A percentile compares a stretch with the other conserved stretches of the same genome.
phyloP scores from a whole-genome alignment of 2,113 vertebrate species.

The Phodopus roborovskii region DNA sequence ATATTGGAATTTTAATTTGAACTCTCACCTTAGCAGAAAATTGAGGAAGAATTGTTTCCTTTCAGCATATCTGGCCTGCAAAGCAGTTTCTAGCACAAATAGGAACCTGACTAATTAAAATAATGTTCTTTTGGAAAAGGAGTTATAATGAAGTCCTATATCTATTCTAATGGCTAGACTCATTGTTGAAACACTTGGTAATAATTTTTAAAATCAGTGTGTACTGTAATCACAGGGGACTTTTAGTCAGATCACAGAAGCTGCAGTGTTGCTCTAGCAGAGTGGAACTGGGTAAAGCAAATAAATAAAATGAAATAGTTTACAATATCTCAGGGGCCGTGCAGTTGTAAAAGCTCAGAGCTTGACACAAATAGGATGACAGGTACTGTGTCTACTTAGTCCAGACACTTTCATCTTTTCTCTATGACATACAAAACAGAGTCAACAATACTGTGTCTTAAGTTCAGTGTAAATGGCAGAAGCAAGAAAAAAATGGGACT shows the following conservation, averaged over 20 bases:
- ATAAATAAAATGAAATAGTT: not conserved
- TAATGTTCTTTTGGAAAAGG: not conserved
- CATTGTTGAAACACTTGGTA: not conserved
- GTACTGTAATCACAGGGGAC: not conserved
- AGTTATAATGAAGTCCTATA: not conserved
- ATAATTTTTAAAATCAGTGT: not conserved
- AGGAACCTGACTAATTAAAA: not conserved
- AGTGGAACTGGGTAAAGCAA: not conserved
- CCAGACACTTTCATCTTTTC: not conserved
- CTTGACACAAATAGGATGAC: not conserved
- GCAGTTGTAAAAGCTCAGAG: not conserved
- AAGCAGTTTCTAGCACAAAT: not conserved
- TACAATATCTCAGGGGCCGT: not conserved
- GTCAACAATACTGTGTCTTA: not conserved
- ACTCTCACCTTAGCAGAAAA: slow-evolving; percentile 12
- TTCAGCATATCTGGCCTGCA: not conserved
- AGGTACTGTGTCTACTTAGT: not conserved
- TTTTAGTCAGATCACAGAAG: not conserved
- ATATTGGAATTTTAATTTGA: not conserved
- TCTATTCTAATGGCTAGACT: not conserved
- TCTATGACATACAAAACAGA: not conserved
- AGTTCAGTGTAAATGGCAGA: not conserved
- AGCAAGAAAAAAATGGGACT: not conserved
- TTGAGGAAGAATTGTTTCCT: not conserved
- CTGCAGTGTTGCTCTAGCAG: not conserved